phyloP scores from a whole-genome alignment of 1,140 invertebrate genomes.

The Samia ricini region DNA sequence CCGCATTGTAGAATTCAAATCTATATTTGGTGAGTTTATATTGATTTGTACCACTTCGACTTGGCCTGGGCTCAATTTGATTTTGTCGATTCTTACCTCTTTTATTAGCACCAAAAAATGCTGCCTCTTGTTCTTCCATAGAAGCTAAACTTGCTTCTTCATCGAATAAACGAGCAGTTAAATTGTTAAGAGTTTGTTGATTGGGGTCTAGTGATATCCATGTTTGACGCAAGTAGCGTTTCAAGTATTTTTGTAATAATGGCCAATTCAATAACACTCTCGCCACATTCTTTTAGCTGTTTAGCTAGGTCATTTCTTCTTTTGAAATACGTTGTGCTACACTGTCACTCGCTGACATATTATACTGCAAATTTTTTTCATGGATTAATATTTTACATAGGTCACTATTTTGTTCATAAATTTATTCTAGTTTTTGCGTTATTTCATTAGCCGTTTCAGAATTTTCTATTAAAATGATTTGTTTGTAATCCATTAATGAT shows the following conservation, averaged over 20 bases:
- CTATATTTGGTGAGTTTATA: too few relatives aligned
- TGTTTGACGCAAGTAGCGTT: too few relatives aligned
- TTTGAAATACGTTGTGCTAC: conserved; percentile 46
- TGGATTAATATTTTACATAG: conserved; percentile 11
- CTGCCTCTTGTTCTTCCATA: conserved; percentile 5
- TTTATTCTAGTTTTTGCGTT: conserved; percentile 41
- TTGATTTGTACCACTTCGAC: too few relatives aligned
- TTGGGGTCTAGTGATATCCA: conserved; percentile 23
- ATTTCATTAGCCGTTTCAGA: conserved; percentile 36
- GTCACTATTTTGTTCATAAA: conserved; percentile 30
- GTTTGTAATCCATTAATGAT: conserved; percentile 22
- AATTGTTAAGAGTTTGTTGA: conserved; percentile 50
- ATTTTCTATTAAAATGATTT: conserved; percentile 30
- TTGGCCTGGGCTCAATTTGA: too few relatives aligned
- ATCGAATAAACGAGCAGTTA: conserved; percentile 56
- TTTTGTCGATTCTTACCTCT: too few relatives aligned
- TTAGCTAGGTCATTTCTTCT: conserved; percentile 50
- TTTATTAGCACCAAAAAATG: too few relatives aligned
- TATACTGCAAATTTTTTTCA: conserved; percentile 5
- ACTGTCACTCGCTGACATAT: background rate
- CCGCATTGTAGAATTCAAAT: too few relatives aligned
- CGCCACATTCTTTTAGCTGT: conserved; percentile 31
- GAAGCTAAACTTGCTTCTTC: conserved; percentile 41
- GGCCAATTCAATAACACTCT: too few relatives aligned
- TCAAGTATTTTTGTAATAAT: too few relatives aligned